Evolutionary conservation across 2,888 invertebrate genomes (phyloP).

Genomic region (Eristalis tenax): DNA sequence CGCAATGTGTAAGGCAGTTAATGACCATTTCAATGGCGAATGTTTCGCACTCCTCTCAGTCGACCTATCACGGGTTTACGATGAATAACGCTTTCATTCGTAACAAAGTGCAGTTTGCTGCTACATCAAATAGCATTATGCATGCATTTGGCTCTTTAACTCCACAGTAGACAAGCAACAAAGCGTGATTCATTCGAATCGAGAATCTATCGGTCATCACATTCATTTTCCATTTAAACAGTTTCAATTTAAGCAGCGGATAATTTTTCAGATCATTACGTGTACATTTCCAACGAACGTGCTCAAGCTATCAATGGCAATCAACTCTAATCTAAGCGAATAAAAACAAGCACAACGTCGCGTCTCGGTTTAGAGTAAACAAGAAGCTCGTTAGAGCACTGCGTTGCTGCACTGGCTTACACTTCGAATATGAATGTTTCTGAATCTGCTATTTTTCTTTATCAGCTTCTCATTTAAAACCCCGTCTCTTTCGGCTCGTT

Average conservation of each 20-base stretch:
- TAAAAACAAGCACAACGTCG: slow-evolving; percentile 17
- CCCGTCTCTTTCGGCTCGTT: neutral
- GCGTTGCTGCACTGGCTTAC: slow-evolving; percentile 9
- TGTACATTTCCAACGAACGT: slow-evolving; percentile 9
- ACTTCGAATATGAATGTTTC: slow-evolving; percentile 34
- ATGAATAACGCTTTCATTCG: too few species aligned
- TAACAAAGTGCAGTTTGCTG: too few species aligned
- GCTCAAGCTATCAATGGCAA: slow-evolving; percentile 11
- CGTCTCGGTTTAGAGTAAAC: slow-evolving; percentile 25
- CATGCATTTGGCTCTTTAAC: too few species aligned
- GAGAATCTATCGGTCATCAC: neutral
- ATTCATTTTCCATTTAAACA: neutral
- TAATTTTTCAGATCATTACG: neutral
- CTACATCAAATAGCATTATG: too few species aligned
- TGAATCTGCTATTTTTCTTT: slow-evolving; percentile 26
- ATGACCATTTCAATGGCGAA: too few species aligned
- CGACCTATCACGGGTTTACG: too few species aligned
- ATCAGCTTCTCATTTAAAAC: slow-evolving; percentile 26
- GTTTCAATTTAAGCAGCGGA: neutral
- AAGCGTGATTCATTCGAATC: neutral
- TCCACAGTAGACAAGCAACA: neutral
- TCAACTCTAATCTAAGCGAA: slow-evolving; percentile 9
- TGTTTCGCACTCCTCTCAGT: too few species aligned
- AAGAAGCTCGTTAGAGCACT: slow-evolving; percentile 13
- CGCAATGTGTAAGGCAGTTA: too few species aligned